Evolutionary conservation across 2,797 vertebrate species (phyloP).

Genomic region (Platyrinchus mystaceus): DNA sequence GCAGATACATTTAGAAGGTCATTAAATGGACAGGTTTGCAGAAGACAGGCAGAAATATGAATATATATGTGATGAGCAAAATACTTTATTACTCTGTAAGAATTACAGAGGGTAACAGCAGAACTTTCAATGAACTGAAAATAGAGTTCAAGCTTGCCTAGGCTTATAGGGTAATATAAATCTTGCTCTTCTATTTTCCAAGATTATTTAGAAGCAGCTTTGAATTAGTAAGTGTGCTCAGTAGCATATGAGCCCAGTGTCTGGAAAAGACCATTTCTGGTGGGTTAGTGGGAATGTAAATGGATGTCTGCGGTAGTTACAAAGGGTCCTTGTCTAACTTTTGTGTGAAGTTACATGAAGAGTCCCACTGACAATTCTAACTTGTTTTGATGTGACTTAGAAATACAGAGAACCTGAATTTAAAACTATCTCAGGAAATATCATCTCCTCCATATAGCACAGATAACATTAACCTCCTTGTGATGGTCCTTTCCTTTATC

Average conservation of each 20-base stretch:
- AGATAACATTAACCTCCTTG: not conserved
- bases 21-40: not conserved
- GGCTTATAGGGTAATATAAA: not conserved
- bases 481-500: not conserved
- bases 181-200: not conserved
- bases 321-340: not conserved
- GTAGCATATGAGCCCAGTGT: not conserved
- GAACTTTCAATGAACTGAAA: not conserved
- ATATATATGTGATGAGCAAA: not conserved
- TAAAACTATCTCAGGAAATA: not conserved
- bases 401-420: not conserved
- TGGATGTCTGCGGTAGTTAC: not conserved
- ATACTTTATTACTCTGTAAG: not conserved
- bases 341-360: not conserved
- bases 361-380: not conserved
- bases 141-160: not conserved
- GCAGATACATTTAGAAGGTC: not conserved
- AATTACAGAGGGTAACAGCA: not conserved
- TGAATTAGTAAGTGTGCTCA: not conserved
- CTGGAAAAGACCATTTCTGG: not conserved
- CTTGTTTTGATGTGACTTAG: not conserved
- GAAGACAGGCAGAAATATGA: not conserved
- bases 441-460: not conserved
- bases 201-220: not conserved
- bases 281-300: not conserved